Evolutionary conservation across 2,797 vertebrate species (phyloP), one percentile per base, ranked within the genome.

Genomic region (Protonibea diacanthus): DNA sequence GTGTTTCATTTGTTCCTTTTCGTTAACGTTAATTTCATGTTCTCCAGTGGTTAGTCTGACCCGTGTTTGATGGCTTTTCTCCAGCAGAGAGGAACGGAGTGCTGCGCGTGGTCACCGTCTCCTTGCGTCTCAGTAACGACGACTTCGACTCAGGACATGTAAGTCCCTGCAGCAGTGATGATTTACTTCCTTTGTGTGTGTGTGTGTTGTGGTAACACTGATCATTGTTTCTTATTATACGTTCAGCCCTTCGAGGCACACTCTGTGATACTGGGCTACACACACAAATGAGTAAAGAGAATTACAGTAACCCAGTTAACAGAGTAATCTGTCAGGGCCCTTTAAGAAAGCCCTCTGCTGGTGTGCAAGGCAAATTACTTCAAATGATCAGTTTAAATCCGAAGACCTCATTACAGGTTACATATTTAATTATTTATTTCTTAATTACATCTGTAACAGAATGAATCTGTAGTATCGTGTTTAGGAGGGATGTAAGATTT

Each of bases 1-100:
- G 38, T 14, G 45, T 55, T 63, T 15, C 2, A 5, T 29, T 25
- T 29, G 1, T 15, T 17, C 12, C 1, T 23, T 11, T 38, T 15
- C 20, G 5, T 42, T 10, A 5, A 14, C 33, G 2, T 70, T 33
- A 27, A 10, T 51, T 2, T n/a, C 8, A 2, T 23, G 10, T 33
- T 70, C 27, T 25, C 49, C 20, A 56, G 2, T 11, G 2, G 51
- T 67, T 6, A 29, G 49, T 56, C 52, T 80, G 13, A 49, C 59
- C n/a, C 2, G 6, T 56, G 25, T 57, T 58, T n/a, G 18, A n/a
- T 44, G 3, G 76, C 0, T 86, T 68, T 59, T 52, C 3, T 82
- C 18, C 76, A 96, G 95, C 91, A 92, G 72, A 93, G 86, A 84
- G 88, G 83, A 72, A 77, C 86, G 15, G 90, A 87, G 14, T 94